Conservation (phyloP, 2,113 vertebrate species). For the Marcusenius ussheri region DNA sequence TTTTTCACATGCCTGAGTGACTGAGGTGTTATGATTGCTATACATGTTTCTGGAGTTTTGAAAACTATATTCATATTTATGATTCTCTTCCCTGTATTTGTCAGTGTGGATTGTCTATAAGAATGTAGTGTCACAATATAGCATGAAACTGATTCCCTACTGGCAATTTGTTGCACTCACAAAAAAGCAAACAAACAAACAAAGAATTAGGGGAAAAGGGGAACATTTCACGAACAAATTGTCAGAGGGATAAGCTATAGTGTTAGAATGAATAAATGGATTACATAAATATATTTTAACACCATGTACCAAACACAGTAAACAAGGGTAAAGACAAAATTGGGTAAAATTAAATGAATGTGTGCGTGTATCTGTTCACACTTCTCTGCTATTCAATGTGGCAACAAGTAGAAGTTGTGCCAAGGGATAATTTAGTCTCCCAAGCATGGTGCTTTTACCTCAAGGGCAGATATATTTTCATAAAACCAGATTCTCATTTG, state of each 20-base stretch:
- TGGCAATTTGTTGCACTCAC: constrained; percentile 16
- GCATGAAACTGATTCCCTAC: constrained; percentile 24
- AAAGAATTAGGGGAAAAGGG: background rate
- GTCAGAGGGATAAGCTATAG: constrained; percentile 16
- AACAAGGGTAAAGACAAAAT: constrained; percentile 18
- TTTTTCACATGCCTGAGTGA: background rate
- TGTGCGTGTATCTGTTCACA: constrained; percentile 12
- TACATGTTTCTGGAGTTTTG: background rate
- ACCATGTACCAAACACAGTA: constrained; percentile 25
- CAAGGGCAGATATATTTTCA: constrained; percentile 5
- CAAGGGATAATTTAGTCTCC: constrained; percentile 17
- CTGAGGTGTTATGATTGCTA: background rate
- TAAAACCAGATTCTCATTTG: background rate
- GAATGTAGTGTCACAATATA: background rate
- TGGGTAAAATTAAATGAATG: background rate
- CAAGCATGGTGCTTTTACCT: background rate
- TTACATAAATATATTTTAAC: constrained; percentile 31
- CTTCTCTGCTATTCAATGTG: constrained; percentile 11
- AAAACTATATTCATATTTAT: background rate
- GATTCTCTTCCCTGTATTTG: background rate
- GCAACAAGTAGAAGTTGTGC: constrained; percentile 6
- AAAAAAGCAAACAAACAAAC: background rate
- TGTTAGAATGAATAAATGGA: constrained; percentile 26
- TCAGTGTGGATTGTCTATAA: background rate
- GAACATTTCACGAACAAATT: constrained; percentile 4